phyloP scores from a whole-genome alignment of 2,888 invertebrate species.

The Craniophora ligustri region DNA sequence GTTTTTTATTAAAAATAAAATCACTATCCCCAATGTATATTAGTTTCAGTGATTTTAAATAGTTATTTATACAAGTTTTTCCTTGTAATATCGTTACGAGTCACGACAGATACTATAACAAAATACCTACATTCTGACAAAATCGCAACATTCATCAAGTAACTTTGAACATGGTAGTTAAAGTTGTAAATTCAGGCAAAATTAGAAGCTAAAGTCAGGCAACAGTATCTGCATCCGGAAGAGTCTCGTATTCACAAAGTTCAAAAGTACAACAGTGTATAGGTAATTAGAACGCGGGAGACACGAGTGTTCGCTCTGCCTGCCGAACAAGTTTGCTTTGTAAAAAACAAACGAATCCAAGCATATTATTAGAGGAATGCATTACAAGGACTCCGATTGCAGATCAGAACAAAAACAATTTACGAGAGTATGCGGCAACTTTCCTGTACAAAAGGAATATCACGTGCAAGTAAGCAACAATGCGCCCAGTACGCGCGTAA shows the following conservation, averaged over 20 bases:
- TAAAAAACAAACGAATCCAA: slow-evolving; percentile 16
- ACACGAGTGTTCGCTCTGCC: slow-evolving; percentile 37
- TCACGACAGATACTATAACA: no score
- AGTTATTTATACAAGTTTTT: no score
- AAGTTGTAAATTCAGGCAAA: slow-evolving; percentile 47
- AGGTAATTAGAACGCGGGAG: slow-evolving; percentile 52
- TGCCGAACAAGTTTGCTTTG: slow-evolving; percentile 22
- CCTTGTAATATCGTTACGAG: background rate
- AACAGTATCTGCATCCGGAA: slow-evolving; percentile 51
- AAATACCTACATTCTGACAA: background rate
- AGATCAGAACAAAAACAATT: slow-evolving; percentile 50
- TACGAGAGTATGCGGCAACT: slow-evolving; percentile 17
- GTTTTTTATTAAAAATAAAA: no score
- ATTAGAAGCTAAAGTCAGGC: slow-evolving; percentile 30
- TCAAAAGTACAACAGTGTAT: slow-evolving; percentile 47
- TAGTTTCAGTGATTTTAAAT: no score
- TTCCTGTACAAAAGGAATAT: slow-evolving; percentile 75
- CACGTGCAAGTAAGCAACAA: slow-evolving; percentile 86
- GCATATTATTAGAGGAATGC: slow-evolving; percentile 41
- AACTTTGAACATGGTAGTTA: slow-evolving; percentile 32
- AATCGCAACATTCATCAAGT: slow-evolving; percentile 12
- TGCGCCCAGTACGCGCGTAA: slow-evolving; percentile 85
- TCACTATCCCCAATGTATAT: no score
- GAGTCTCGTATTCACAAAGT: slow-evolving; percentile 57
- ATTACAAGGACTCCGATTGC: slow-evolving; percentile 44